A percentile compares a stretch with the other conserved stretches of the same genome.
phyloP scores from a whole-genome alignment of 2,797 vertebrate genomes.

The Sebastes iracundus region DNA sequence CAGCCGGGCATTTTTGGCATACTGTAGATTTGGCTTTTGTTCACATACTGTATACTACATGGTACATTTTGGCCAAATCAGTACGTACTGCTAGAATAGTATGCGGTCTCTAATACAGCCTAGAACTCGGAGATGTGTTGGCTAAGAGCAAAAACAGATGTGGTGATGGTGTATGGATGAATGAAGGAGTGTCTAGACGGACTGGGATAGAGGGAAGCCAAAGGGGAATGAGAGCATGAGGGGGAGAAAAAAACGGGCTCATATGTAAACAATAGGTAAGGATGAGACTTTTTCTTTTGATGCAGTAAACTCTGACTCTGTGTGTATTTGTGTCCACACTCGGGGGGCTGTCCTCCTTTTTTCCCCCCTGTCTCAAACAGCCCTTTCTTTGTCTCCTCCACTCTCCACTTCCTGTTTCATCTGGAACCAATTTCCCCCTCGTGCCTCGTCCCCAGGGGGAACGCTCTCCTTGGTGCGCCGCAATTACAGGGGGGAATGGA shows the following conservation, averaged over 20 bases:
- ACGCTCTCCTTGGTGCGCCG: slow-evolving; percentile 66
- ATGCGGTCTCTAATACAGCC: not conserved
- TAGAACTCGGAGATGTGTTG: not conserved
- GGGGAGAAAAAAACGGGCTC: not conserved
- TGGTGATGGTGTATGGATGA: slow-evolving; percentile 15
- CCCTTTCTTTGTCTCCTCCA: slow-evolving; percentile 78
- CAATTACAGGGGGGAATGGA: slow-evolving; percentile 49
- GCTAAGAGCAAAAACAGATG: slow-evolving; percentile 56
- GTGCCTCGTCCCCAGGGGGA: slow-evolving; percentile 78
- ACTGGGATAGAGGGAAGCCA: not conserved
- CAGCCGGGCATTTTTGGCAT: too few relatives aligned
- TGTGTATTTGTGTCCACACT: slow-evolving; percentile 31
- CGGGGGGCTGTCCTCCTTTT: slow-evolving; percentile 29
- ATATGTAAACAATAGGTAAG: slow-evolving; percentile 33
- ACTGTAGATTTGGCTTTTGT: too few relatives aligned
- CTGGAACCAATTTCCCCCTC: slow-evolving; percentile 84
- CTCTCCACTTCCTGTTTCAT: slow-evolving; percentile 81
- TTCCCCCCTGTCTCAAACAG: slow-evolving; percentile 68
- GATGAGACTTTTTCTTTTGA: slow-evolving; percentile 43
- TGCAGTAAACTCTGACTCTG: slow-evolving; percentile 36
- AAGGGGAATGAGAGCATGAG: not conserved
- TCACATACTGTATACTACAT: too few relatives aligned
- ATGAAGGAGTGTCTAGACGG: slow-evolving; percentile 41
- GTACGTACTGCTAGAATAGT: too few relatives aligned
- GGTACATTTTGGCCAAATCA: too few relatives aligned